Percentiles rank a stretch among this genome's conserved stretches.
Evolutionary conservation across 2,113 vertebrate genomes (phyloP).

Genomic region (Cheirogaleus medius): DNA sequence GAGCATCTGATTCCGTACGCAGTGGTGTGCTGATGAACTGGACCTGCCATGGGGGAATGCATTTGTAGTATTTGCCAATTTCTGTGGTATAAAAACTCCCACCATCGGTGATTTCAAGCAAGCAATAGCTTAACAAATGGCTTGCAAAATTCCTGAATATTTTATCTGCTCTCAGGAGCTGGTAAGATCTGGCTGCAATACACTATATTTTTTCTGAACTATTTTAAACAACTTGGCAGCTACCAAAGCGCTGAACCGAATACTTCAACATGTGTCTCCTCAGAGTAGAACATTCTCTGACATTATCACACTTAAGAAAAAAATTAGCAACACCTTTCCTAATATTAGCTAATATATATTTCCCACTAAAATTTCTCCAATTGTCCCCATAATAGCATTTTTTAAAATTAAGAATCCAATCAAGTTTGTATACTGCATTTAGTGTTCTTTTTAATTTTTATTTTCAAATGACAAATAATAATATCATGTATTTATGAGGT

Average conservation of each 20-base stretch:
- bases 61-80: background rate
- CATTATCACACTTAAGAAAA: background rate
- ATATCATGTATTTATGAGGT: too few relatives aligned
- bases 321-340: background rate
- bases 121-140: background rate
- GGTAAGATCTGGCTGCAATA: background rate
- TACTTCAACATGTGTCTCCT: background rate
- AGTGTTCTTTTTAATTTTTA: background rate
- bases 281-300: conserved; percentile 20
- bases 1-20: background rate
- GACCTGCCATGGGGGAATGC: background rate
- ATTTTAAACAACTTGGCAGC: conserved; percentile 42
- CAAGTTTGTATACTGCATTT: background rate
- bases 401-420: background rate
- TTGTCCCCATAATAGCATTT: background rate
- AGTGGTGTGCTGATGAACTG: background rate
- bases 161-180: conserved; percentile 13
- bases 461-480: background rate
- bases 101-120: background rate
- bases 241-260: conserved; percentile 5
- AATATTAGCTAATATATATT: background rate
- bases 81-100: background rate
- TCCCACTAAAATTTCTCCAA: background rate
- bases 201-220: background rate
- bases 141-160: conserved; percentile 17